Evolutionary conservation across 2,113 vertebrate genomes (phyloP), one percentile per base, ranked within the genome.

Genomic region (Stomatorhinus ivindoensis): DNA sequence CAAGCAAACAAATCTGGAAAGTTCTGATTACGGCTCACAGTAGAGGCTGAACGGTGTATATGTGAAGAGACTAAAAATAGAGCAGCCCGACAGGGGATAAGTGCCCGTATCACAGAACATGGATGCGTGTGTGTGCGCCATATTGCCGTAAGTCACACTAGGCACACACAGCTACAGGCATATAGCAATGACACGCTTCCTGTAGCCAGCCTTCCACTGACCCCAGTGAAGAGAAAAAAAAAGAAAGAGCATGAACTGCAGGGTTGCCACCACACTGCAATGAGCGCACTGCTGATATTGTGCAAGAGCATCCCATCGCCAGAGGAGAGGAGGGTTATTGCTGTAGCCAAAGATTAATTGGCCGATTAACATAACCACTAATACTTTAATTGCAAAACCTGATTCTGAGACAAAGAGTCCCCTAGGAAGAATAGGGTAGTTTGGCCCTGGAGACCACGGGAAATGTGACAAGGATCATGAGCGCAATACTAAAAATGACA

Each of bases 331-430:
- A 87, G 87, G 46, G 58, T 91, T 93, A 93, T 94, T 94, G 91
- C 92, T 92, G 91, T 93, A 94, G 93, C 92, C 93, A 92, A 92
- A 93, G 92, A 94, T 93, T 94, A 94, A 95, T 95, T 91, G 91
- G 90, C 91, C 91, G 93, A 95, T 94, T 94, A 94, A 91, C 89
- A 91, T 93, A 73, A 91, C 90, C 91, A 94, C 93, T 92, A 91
- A 95, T 95, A 93, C 88, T 94, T 93, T 93, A 92, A 93, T 94
- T 94, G 92, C 90, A 89, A 94, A 93, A 94, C 91, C 91, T 58
- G 27, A 89, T 92, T 90, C 90, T 92, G 90, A 89, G 88, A 92
- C 82, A 89, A 89, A 87, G 65, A 91, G 92, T 91, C 91, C 90
- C 58, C 91, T 92, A 53, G 88, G 86, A 48, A 89, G 82, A 90